Conservation (phyloP, 2,888 invertebrate species). For the Caenorhabditis sp. region DNA sequence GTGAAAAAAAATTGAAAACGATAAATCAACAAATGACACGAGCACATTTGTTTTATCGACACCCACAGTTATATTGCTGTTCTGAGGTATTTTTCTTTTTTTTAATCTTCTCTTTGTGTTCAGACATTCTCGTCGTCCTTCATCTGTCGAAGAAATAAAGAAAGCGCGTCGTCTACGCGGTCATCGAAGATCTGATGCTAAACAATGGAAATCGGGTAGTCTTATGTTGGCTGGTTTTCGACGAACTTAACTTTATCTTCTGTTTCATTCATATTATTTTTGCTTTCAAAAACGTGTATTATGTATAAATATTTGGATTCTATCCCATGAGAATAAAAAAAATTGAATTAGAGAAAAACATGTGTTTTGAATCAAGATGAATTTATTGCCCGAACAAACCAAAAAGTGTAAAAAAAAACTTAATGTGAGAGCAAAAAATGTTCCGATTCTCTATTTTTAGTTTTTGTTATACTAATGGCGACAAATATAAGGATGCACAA, state of each 20-base stretch:
- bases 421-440: too few species aligned
- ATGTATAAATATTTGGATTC: background rate
- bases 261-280: background rate
- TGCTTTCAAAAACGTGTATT: background rate
- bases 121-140: constrained; percentile 51
- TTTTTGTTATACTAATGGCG: too few species aligned
- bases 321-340: background rate
- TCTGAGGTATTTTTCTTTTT: too few species aligned
- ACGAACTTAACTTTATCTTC: constrained; percentile 22
- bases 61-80: too few species aligned
- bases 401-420: too few species aligned
- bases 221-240: constrained; percentile 61
- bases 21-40: constrained; percentile 37
- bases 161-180: constrained; percentile 46
- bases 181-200: constrained; percentile 53
- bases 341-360: background rate
- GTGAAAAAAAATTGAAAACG: background rate
- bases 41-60: constrained; percentile 43
- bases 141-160: constrained; percentile 56
- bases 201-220: constrained; percentile 65
- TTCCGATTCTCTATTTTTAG: too few species aligned
- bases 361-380: background rate
- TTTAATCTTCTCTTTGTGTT: constrained; percentile 1
- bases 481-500: too few species aligned
- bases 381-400: background rate